Evolutionary conservation across 92 coral and sea anemone genomes (phyloP).

Genomic region (Epizoanthus ramosus): DNA sequence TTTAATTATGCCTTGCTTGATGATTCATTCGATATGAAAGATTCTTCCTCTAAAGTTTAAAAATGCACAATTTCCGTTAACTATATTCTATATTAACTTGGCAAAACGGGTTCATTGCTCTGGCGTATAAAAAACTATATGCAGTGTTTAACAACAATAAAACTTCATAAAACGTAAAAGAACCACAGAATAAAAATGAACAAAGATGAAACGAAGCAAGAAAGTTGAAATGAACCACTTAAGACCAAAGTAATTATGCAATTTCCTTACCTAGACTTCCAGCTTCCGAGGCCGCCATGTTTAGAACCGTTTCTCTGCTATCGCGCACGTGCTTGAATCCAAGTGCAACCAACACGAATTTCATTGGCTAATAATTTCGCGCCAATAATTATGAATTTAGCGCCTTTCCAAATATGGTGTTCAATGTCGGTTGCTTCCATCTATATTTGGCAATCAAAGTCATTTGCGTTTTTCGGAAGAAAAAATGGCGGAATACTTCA

Average conservation of each 20-base stretch:
- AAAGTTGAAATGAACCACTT: neutral
- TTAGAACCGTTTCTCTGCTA: neutral
- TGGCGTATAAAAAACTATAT: too few species aligned
- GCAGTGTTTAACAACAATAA: too few species aligned
- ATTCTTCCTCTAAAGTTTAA: too few species aligned
- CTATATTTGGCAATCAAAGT: conserved; percentile 25
- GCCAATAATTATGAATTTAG: conserved; percentile 31
- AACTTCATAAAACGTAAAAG: neutral
- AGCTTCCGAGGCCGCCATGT: conserved; percentile 55
- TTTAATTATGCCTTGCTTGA: too few species aligned
- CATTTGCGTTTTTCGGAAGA: neutral
- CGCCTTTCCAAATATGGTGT: conserved; percentile 24
- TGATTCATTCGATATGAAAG: too few species aligned
- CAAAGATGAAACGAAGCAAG: neutral
- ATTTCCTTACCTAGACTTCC: conserved; percentile 56
- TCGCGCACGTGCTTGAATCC: conserved; percentile 15
- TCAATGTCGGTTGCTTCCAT: conserved; percentile 25
- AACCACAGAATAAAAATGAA: neutral
- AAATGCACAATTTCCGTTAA: too few species aligned
- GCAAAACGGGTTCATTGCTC: too few species aligned
- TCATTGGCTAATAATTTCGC: conserved; percentile 68
- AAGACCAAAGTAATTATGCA: neutral
- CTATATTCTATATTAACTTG: too few species aligned
- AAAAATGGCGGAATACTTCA: conserved; percentile 26
- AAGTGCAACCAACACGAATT: conserved; percentile 37